Evolutionary conservation across 1,140 invertebrate species (phyloP).

Genomic region (Drosophila oshimai): DNA sequence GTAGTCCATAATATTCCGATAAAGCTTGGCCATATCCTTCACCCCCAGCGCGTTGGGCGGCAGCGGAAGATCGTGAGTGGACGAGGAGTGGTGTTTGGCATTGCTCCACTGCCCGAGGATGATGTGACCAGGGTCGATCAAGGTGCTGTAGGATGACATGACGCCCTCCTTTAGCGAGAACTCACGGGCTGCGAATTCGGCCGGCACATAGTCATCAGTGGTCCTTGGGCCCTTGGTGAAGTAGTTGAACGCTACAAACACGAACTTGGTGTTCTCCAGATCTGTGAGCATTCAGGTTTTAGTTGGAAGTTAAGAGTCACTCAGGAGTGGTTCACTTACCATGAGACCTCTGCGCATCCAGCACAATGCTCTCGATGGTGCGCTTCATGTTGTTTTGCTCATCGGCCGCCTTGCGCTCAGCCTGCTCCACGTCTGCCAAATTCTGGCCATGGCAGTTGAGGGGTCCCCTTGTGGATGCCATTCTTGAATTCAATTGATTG

Average conservation of each 20-base stretch:
- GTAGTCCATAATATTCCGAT: conserved; percentile 49
- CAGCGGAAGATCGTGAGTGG: conserved; percentile 62
- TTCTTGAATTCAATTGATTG: too few species aligned
- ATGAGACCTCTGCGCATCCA: conserved; percentile 9
- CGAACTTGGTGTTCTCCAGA: conserved; percentile 41
- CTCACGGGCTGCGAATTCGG: conserved; percentile 61
- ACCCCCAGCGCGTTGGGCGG: conserved; percentile 71
- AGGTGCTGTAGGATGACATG: conserved; percentile 43
- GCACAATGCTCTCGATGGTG: conserved; percentile 47
- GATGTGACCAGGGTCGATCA: conserved; percentile 62
- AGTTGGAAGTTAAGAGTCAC: neutral
- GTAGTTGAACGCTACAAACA: conserved; percentile 66
- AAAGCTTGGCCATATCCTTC: conserved; percentile 45
- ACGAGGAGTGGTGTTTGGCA: conserved; percentile 34
- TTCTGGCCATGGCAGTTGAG: conserved; percentile 45
- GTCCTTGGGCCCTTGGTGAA: conserved; percentile 48
- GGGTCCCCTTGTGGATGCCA: neutral
- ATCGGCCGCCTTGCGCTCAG: conserved; percentile 10
- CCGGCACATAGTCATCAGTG: conserved; percentile 58
- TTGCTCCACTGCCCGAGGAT: conserved; percentile 61
- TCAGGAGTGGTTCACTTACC: conserved; percentile 22
- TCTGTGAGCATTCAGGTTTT: conserved; percentile 10
- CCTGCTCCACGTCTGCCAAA: conserved; percentile 23
- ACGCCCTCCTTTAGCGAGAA: conserved; percentile 61
- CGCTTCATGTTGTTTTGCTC: conserved; percentile 46